Conservation (phyloP, 2,113 vertebrate genomes). For the Marmota monax region DNA sequence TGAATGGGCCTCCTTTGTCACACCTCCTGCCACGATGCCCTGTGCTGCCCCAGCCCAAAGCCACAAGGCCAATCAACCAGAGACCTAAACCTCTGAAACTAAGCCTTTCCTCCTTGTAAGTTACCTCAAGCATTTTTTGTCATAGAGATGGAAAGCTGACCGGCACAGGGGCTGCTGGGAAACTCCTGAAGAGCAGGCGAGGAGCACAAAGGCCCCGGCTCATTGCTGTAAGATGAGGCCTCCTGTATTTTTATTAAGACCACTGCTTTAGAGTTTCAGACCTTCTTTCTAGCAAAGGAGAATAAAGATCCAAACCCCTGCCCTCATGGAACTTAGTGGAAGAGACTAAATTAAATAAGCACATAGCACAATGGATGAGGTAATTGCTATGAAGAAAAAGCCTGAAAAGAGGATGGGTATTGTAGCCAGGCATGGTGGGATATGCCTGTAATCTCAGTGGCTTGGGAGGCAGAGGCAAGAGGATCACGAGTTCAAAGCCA, state of each 20-base stretch:
- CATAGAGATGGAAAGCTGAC: background rate
- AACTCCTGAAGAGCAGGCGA: background rate
- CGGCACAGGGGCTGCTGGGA: background rate
- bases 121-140: background rate
- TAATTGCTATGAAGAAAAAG: background rate
- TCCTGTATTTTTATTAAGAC: background rate
- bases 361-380: background rate
- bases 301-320: background rate
- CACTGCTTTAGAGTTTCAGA: background rate
- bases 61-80: background rate
- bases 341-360: slow-evolving; percentile 6
- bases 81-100: background rate
- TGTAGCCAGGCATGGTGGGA: no score
- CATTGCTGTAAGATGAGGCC: background rate
- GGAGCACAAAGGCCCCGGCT: background rate
- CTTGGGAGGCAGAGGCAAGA: no score
- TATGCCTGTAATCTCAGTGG: no score
- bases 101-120: background rate
- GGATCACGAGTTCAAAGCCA: no score
- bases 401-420: background rate
- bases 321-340: background rate
- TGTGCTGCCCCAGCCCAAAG: background rate
- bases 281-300: background rate
- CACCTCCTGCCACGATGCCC: background rate
- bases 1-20: background rate